Conservation (phyloP, 2,888 invertebrate genomes). For the Amblyteles armatorius region DNA sequence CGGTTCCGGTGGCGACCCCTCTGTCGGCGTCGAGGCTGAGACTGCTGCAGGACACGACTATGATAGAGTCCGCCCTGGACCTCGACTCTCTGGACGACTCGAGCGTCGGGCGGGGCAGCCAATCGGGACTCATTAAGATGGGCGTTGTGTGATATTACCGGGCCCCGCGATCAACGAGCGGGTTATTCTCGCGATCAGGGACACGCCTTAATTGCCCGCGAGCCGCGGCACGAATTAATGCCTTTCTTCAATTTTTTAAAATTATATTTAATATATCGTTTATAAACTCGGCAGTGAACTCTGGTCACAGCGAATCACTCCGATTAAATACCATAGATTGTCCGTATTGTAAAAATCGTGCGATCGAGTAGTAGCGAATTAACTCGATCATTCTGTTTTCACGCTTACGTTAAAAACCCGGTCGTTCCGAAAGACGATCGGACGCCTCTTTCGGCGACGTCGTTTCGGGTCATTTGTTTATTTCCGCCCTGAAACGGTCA, state of each 20-base stretch:
- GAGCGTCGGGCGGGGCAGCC: constrained; percentile 89
- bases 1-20: constrained; percentile 81
- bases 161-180: constrained; percentile 6
- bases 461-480: no score
- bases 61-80: constrained; percentile 96
- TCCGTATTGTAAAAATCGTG: not conserved
- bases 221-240: not conserved
- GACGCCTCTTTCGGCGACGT: no score
- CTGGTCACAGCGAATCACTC: constrained; percentile 30
- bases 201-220: constrained; percentile 6
- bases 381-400: constrained; percentile 15
- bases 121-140: constrained; percentile 88
- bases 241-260: not conserved
- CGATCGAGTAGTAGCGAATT: constrained; percentile 23
- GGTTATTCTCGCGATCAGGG: constrained; percentile 14
- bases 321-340: constrained; percentile 18
- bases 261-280: not conserved
- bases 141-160: constrained; percentile 83
- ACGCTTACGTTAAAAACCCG: not conserved
- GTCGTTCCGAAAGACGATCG: no score
- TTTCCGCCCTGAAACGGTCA: no score
- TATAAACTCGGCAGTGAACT: constrained; percentile 37
- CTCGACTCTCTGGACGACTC: constrained; percentile 93
- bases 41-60: constrained; percentile 93
- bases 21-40: constrained; percentile 89